Evolutionary conservation across 2,888 invertebrate species (phyloP).

Genomic region (Pemphredon lugubris): DNA sequence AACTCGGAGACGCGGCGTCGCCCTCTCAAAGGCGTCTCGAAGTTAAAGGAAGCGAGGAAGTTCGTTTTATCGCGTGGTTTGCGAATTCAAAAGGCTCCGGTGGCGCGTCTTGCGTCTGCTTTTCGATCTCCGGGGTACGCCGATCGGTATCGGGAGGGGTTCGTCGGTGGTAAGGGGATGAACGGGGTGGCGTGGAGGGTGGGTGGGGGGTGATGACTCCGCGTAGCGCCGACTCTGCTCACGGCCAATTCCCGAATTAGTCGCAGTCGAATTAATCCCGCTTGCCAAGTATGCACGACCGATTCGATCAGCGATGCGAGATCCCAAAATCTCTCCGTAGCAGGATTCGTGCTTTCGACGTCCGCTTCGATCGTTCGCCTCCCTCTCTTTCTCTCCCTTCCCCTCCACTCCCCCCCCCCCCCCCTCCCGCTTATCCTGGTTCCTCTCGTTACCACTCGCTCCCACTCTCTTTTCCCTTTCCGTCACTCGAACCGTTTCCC

Average conservation of each 20-base stretch:
- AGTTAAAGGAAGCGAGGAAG: too few species aligned
- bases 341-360: slow-evolving; percentile 77
- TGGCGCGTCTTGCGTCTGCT: slow-evolving; percentile 1
- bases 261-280: slow-evolving; percentile 70
- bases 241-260: slow-evolving; percentile 71
- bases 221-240: slow-evolving; percentile 36
- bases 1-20: too few species aligned
- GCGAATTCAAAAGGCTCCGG: too few species aligned
- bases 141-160: neutral
- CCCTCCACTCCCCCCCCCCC: slow-evolving; percentile 12
- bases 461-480: too few species aligned
- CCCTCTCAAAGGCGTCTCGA: too few species aligned
- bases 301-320: slow-evolving; percentile 79
- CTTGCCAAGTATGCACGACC: slow-evolving; percentile 77
- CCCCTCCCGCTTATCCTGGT: slow-evolving; percentile 6
- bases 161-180: neutral
- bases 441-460: neutral
- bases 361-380: slow-evolving; percentile 37
- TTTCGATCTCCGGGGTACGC: slow-evolving; percentile 14
- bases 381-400: neutral
- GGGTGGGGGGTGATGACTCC: neutral
- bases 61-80: too few species aligned
- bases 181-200: neutral
- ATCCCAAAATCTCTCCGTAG: slow-evolving; percentile 73
- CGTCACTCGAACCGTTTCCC: too few species aligned